Percentiles rank a stretch among this genome's conserved stretches.
These are phyloP conservation scores for Mnemiopsis leidyi DNA, from an alignment of 37 sponge, comb jelly and placozoan species.

Conservation along the genomic window DNA sequence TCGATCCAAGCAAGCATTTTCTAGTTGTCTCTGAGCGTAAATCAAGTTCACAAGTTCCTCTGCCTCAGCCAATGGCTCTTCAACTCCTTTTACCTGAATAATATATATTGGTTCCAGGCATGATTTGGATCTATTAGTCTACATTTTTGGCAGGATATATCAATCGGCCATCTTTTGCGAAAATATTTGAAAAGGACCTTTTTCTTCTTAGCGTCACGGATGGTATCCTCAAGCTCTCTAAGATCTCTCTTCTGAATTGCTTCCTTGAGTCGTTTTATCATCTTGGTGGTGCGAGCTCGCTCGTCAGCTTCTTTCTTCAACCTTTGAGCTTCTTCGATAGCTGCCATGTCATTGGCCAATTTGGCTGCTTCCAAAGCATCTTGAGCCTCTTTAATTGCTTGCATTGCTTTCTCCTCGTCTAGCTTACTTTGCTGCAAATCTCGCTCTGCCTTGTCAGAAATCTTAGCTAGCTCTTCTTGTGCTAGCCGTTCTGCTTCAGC, in stretches of 20 bases:
- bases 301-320: conserved; percentile 46
- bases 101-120: too few relatives aligned
- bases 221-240: not conserved
- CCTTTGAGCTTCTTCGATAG: conserved; percentile 53
- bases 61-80: conserved; percentile 57
- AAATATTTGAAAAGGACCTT: too few relatives aligned
- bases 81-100: conserved; percentile 26
- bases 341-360: not conserved
- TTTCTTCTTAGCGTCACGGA: not conserved
- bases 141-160: not conserved
- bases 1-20: conserved; percentile 37
- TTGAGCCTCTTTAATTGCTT: not conserved
- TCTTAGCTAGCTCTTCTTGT: not conserved
- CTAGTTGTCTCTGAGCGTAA: not conserved
- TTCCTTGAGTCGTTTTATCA: conserved; percentile 24
- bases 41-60: conserved; percentile 50
- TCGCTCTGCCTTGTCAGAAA: not conserved
- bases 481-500: not conserved
- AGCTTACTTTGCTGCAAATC: conserved; percentile 9
- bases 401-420: not conserved
- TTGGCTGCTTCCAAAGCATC: conserved; percentile 39
- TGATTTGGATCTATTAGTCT: too few relatives aligned
- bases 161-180: not conserved
- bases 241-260: conserved; percentile 6
- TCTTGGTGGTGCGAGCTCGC: not conserved